phyloP scores from a whole-genome alignment of 2,797 vertebrate species.

The Tragopan temminckii region DNA sequence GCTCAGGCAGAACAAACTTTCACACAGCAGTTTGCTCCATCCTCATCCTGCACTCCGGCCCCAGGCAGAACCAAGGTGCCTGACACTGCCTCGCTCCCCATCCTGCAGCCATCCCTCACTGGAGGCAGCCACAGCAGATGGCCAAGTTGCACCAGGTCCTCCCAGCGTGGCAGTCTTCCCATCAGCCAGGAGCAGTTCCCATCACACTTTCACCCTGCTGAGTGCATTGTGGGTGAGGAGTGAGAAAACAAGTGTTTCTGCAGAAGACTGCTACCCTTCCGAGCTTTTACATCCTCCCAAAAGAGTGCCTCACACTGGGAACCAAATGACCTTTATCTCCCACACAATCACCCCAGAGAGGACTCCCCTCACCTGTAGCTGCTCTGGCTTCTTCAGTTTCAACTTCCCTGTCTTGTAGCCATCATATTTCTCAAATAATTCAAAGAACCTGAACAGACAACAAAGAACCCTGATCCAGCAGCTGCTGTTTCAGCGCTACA shows the following conservation, averaged over 20 bases:
- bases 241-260: background rate
- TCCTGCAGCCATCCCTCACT: background rate
- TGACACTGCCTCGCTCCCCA: background rate
- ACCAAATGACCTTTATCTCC: background rate
- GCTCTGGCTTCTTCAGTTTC: slow-evolving; percentile 97
- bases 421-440: slow-evolving; percentile 95
- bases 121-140: background rate
- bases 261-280: background rate
- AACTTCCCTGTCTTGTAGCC: slow-evolving; percentile 97
- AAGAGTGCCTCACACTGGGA: background rate
- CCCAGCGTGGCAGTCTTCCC: rapidly evolving
- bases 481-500: background rate
- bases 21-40: background rate
- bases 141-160: background rate
- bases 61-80: background rate
- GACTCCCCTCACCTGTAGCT: slow-evolving; percentile 90
- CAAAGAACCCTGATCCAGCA: slow-evolving; percentile 1
- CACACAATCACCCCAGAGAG: background rate
- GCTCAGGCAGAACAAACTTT: background rate
- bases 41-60: background rate
- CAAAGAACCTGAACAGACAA: slow-evolving; percentile 91
- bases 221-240: rapidly evolving
- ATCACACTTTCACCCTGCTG: background rate
- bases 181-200: background rate
- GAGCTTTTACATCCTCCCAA: background rate